Percentiles rank a stretch among this genome's conserved stretches.
Evolutionary conservation across 2,113 vertebrate genomes (phyloP).

Genomic region (Antennarius striatus): DNA sequence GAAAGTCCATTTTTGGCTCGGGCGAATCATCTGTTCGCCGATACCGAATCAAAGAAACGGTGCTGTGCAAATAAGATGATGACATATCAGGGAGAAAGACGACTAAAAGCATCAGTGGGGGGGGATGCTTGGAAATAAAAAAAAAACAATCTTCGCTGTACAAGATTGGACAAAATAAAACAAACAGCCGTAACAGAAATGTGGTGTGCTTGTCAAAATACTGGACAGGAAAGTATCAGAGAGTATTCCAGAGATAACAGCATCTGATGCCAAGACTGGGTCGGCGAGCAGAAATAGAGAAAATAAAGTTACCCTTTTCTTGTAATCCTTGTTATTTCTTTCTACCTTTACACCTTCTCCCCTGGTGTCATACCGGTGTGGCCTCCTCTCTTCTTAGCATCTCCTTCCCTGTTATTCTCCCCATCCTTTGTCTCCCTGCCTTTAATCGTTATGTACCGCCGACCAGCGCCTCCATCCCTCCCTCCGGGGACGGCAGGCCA

Average conservation of each 20-base stretch:
- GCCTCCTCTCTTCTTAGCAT: slow-evolving; percentile 10
- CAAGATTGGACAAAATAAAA: background rate
- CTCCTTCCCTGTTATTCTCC: slow-evolving; percentile 5
- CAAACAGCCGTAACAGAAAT: background rate
- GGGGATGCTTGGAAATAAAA: background rate
- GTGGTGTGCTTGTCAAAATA: slow-evolving; percentile 2
- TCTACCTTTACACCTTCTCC: background rate
- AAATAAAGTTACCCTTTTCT: slow-evolving; percentile 1
- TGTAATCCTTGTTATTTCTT: background rate
- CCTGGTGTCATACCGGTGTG: slow-evolving; percentile 21
- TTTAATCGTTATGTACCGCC: slow-evolving; percentile 61
- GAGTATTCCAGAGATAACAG: slow-evolving; percentile 22
- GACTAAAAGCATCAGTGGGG: slow-evolving; percentile 7
- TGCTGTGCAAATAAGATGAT: slow-evolving; percentile 35
- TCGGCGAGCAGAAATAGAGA: slow-evolving; percentile 1
- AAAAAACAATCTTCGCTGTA: background rate
- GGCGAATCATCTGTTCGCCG: slow-evolving; percentile 22
- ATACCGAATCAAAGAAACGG: slow-evolving; percentile 30
- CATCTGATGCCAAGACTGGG: slow-evolving; percentile 2
- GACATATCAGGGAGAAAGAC: slow-evolving; percentile 27
- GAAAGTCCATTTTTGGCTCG: slow-evolving; percentile 27
- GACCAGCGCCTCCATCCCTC: slow-evolving; percentile 50
- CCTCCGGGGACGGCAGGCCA: slow-evolving; percentile 45
- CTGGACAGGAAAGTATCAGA: background rate
- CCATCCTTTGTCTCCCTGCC: slow-evolving; percentile 34